Percentiles rank a stretch among this genome's conserved stretches.
Evolutionary conservation across 2,888 invertebrate species (phyloP).

Genomic region (Drosophila infuscata): DNA sequence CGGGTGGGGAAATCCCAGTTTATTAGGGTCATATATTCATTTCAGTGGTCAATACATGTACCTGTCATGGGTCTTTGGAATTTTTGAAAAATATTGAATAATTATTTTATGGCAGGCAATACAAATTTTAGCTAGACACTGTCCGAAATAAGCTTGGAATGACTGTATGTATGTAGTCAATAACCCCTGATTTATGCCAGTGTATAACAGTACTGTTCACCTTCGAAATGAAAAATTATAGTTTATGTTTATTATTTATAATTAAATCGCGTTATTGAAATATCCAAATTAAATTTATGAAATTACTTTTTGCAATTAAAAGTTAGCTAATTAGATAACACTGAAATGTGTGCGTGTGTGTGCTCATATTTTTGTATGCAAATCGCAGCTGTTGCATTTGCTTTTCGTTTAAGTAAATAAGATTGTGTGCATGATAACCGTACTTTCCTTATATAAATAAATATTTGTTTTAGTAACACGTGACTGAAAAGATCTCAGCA

Average conservation of each 20-base stretch:
- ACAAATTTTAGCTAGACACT: too few species aligned
- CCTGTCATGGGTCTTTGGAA: too few species aligned
- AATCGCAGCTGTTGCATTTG: background rate
- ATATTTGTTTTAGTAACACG: conserved; percentile 3
- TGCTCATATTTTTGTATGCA: too few species aligned
- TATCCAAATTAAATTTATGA: background rate
- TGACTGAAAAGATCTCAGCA: conserved; percentile 7
- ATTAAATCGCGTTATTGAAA: background rate
- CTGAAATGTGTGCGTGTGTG: background rate
- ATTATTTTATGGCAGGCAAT: too few species aligned
- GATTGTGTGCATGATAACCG: conserved; percentile 1
- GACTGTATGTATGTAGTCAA: background rate
- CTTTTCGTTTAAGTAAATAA: conserved; percentile 1
- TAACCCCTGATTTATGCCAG: background rate
- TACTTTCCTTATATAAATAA: background rate
- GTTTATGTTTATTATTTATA: background rate
- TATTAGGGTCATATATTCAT: too few species aligned
- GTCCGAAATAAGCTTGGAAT: too few species aligned
- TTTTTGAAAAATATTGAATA: too few species aligned
- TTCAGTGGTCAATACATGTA: too few species aligned
- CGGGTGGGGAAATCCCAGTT: too few species aligned
- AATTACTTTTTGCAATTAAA: background rate
- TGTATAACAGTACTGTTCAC: background rate
- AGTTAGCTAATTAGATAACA: background rate
- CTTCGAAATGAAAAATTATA: background rate